Base-by-base conservation (phyloP, 1,140 invertebrate species). In the Megalopta genalis region DNA sequence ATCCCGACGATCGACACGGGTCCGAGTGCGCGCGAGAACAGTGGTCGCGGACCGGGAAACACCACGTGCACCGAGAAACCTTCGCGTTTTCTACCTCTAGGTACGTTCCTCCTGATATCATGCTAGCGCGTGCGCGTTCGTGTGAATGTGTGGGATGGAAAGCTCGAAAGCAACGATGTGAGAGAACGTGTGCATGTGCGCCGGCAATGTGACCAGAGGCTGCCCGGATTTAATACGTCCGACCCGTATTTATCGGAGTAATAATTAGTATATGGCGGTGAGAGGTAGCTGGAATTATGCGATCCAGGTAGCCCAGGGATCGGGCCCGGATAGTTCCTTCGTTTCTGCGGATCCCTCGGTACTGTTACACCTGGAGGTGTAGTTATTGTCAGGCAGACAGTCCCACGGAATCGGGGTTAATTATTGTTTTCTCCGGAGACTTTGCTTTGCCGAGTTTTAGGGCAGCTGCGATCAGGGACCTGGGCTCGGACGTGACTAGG, bases 21-120 rank as follows among this genome's bases (percentile, higher is more conserved):
- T n/a, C 7, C 42, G 27, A 74, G 77, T 79, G 77, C 71, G 77
- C 71, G 16, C 25, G 46, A 8, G 63, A n/a, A 52, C 39, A 79
- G 77, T 79, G n/a, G 77, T 79, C 65, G 10, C 49, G 52, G 59
- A 27, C 49, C 37, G 39, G 60, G 46, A 25, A 71, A 18, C 14
- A 64, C 32, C 76, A 78, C 76, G 76, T 78, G 76, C 60, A 78
- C 69, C 59, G 16, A 37, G 16, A 46, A 23, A 10, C 21, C 23
- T 52, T 6, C 18, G 71, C 25, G 23, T 49, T 63, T 27, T 46
- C 42, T 46, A 52, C 16, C 16, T 49, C 12, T 21, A 59, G 73
- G 73, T 75, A 42, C 68, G 67, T 62, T 63, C 52, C 8, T 25
- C 37, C 42, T 46, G 42, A 46, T 46, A 14, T 46, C 67, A 72